phyloP scores from a whole-genome alignment of 2,888 invertebrate species.

The Drosophila borealis region DNA sequence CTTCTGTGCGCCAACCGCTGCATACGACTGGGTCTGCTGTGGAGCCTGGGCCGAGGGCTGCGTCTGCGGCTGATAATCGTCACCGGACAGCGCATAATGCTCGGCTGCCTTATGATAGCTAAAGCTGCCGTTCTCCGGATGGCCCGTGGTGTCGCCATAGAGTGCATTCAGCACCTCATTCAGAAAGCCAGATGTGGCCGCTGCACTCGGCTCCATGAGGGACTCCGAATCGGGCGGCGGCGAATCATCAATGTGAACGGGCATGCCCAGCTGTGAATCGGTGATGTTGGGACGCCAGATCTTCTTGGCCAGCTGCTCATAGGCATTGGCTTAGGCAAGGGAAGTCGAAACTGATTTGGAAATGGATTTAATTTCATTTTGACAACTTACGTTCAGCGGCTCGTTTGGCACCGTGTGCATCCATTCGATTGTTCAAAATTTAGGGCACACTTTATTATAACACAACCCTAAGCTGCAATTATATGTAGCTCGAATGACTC shows the following conservation, averaged over 20 bases:
- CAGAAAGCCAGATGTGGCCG: slow-evolving; percentile 19
- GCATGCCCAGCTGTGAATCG: slow-evolving; percentile 19
- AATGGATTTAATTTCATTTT: neutral
- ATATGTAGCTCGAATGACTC: too few relatives aligned
- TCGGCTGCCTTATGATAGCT: slow-evolving; percentile 81
- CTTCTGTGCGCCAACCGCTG: neutral
- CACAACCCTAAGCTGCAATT: neutral
- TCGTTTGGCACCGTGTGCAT: slow-evolving; percentile 33
- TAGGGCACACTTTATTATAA: too few relatives aligned
- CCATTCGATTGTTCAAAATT: slow-evolving; percentile 15
- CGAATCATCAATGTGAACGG: slow-evolving; percentile 8
- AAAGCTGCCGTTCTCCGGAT: slow-evolving; percentile 67
- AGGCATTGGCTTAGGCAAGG: slow-evolving; percentile 36
- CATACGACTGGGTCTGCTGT: neutral
- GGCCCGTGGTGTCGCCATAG: slow-evolving; percentile 65
- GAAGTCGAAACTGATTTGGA: neutral
- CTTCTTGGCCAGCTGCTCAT: slow-evolving; percentile 47
- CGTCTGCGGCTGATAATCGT: slow-evolving; percentile 40
- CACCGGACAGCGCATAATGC: slow-evolving; percentile 78
- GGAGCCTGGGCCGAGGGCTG: neutral
- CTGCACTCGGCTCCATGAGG: neutral
- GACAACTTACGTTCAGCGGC: slow-evolving; percentile 27
- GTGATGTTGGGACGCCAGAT: slow-evolving; percentile 52
- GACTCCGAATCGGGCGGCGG: neutral
- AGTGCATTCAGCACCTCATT: slow-evolving; percentile 77